A percentile compares a stretch with the other conserved stretches of the same genome.
Evolutionary conservation across 2,113 vertebrate species (phyloP).

Genomic region (Suricata suricatta): DNA sequence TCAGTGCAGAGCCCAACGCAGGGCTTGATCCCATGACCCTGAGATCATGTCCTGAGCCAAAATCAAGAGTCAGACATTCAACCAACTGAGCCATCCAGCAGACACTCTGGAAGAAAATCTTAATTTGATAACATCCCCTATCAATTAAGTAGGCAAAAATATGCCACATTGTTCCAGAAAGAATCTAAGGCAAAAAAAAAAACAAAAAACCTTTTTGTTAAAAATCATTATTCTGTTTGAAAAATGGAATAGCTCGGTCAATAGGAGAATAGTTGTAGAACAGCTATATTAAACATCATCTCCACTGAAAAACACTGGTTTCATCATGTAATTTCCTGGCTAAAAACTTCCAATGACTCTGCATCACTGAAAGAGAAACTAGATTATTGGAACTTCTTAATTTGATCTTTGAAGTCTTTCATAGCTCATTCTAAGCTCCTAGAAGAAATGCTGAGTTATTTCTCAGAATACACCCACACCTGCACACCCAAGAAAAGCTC

Average conservation of each 20-base stretch:
- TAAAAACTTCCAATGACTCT: not conserved
- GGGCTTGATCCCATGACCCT: too few relatives aligned
- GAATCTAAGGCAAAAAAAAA: conserved; percentile 21
- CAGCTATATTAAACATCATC: not conserved
- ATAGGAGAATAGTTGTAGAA: not conserved
- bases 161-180: not conserved
- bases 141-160: not conserved
- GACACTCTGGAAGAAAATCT: not conserved
- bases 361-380: not conserved
- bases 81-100: too few relatives aligned
- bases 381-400: not conserved
- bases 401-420: not conserved
- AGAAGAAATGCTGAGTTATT: not conserved
- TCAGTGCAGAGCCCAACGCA: too few relatives aligned
- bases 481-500: not conserved
- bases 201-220: conserved; percentile 41
- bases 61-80: too few relatives aligned
- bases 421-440: not conserved
- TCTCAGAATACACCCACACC: not conserved
- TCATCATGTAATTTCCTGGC: not conserved
- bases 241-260: not conserved
- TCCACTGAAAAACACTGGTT: not conserved
- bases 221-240: conserved; percentile 11
- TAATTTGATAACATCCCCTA: conserved; percentile 1
- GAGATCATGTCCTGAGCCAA: too few relatives aligned